Percentiles rank a stretch among this genome's conserved stretches.
Evolutionary conservation across 64 coral and sea anemone species (phyloP).

Genomic region (Dendrophyllia cribrosa): DNA sequence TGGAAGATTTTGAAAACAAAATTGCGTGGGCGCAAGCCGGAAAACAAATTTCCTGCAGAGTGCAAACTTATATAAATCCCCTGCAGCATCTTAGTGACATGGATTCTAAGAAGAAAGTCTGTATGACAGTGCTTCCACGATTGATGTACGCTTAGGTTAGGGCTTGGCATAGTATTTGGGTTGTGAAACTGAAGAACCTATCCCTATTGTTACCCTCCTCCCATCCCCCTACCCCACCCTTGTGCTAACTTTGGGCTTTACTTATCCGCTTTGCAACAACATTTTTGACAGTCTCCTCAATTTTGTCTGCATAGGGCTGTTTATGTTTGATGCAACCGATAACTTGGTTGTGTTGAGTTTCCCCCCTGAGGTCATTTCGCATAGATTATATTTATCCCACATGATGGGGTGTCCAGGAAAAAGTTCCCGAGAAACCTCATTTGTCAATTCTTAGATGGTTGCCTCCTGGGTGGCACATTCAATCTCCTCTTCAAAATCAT

Average conservation of each 20-base stretch:
- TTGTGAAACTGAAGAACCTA: background rate
- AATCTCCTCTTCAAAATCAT: slow-evolving; percentile 61
- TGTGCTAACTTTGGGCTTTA: background rate
- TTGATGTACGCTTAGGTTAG: slow-evolving; percentile 3
- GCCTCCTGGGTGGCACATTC: slow-evolving; percentile 58
- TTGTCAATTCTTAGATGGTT: slow-evolving; percentile 75
- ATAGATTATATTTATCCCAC: slow-evolving; percentile 60
- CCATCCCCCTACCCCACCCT: slow-evolving; percentile 31
- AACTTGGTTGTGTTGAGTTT: slow-evolving; percentile 68
- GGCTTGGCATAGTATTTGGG: slow-evolving; percentile 4
- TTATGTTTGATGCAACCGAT: background rate
- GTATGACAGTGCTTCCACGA: background rate
- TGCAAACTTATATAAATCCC: background rate
- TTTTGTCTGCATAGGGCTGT: too few species aligned
- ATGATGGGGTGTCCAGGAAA: slow-evolving; percentile 53
- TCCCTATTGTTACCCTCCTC: slow-evolving; percentile 40
- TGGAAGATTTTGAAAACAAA: too few species aligned
- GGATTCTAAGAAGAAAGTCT: slow-evolving; percentile 25
- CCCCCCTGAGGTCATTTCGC: slow-evolving; percentile 60
- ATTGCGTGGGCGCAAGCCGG: background rate
- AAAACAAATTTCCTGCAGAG: background rate
- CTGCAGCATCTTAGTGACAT: slow-evolving; percentile 10
- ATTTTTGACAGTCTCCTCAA: too few species aligned
- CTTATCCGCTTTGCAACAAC: slow-evolving; percentile 11
- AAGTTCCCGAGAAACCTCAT: slow-evolving; percentile 58